Conservation (phyloP, 1,140 invertebrate genomes). For the Panagrolaimus sp. region DNA sequence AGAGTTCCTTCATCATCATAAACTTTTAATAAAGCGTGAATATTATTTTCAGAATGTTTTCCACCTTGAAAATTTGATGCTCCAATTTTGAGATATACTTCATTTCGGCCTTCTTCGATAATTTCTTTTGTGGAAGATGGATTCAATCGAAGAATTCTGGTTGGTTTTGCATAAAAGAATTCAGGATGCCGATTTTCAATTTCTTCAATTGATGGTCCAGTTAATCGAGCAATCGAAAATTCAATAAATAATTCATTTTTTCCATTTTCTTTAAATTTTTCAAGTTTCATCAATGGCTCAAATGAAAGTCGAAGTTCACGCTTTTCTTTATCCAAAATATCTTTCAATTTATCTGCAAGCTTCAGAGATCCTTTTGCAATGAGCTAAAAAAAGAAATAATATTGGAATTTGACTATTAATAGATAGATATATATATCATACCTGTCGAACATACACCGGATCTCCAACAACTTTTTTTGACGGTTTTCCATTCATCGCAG, state of each 20-base stretch:
- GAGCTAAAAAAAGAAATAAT: background rate
- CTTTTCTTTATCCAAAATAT: slow-evolving; percentile 37
- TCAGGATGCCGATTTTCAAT: background rate
- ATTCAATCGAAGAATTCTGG: background rate
- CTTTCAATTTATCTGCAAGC: slow-evolving; percentile 21
- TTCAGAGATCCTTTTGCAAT: background rate
- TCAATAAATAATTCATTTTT: background rate
- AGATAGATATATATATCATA: no score
- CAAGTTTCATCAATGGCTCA: slow-evolving; percentile 1
- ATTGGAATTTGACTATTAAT: no score
- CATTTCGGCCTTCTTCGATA: slow-evolving; percentile 21
- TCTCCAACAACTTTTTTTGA: no score
- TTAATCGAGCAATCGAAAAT: background rate
- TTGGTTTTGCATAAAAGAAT: slow-evolving; percentile 6
- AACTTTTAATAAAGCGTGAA: slow-evolving; percentile 38
- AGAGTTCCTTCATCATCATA: slow-evolving; percentile 29
- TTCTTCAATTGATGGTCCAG: background rate
- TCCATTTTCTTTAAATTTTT: background rate
- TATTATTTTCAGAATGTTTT: slow-evolving; percentile 35
- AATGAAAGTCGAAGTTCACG: slow-evolving; percentile 23
- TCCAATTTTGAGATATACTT: slow-evolving; percentile 26
- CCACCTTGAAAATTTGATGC: slow-evolving; percentile 28
- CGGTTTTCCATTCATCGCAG: background rate
- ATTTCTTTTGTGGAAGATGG: background rate
- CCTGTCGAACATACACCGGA: no score